These are phyloP conservation scores for Clarias gariepinus DNA, from an alignment of 2,113 vertebrate species.

Conservation along the genomic window DNA sequence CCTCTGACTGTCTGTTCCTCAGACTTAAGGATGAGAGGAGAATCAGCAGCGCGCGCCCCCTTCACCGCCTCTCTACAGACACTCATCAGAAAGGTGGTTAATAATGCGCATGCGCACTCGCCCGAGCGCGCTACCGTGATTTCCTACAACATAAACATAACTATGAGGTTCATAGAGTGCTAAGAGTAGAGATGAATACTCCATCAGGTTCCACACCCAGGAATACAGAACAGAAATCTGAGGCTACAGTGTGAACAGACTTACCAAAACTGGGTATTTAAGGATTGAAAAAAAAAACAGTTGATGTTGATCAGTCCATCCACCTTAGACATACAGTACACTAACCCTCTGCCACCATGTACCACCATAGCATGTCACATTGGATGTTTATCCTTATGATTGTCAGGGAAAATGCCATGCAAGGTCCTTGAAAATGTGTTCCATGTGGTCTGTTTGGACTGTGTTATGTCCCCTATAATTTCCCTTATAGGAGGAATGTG, in stretches of 20 bases:
- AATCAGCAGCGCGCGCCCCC: constrained; percentile 41
- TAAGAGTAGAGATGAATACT: no score
- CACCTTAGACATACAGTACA: neutral
- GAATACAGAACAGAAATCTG: neutral
- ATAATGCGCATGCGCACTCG: constrained; percentile 48
- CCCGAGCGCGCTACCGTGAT: neutral
- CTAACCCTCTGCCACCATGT: no score
- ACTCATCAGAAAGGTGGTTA: constrained; percentile 28
- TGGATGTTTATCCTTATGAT: no score
- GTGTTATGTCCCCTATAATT: no score
- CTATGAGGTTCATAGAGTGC: neutral
- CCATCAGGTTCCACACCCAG: neutral
- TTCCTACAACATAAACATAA: neutral
- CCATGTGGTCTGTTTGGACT: no score
- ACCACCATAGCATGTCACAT: no score
- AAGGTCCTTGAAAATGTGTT: no score
- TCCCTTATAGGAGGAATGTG: no score
- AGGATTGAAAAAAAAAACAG: neutral
- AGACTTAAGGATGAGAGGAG: constrained; percentile 54
- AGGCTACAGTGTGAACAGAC: neutral
- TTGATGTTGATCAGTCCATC: neutral
- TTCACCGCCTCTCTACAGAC: constrained; percentile 30
- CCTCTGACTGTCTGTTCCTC: neutral
- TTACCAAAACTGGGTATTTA: neutral
- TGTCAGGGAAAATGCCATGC: no score